Evolutionary conservation across 2,888 invertebrate genomes (phyloP), one percentile per base, ranked within the genome.

Genomic region (Acanthosoma haemorrhoidale): DNA sequence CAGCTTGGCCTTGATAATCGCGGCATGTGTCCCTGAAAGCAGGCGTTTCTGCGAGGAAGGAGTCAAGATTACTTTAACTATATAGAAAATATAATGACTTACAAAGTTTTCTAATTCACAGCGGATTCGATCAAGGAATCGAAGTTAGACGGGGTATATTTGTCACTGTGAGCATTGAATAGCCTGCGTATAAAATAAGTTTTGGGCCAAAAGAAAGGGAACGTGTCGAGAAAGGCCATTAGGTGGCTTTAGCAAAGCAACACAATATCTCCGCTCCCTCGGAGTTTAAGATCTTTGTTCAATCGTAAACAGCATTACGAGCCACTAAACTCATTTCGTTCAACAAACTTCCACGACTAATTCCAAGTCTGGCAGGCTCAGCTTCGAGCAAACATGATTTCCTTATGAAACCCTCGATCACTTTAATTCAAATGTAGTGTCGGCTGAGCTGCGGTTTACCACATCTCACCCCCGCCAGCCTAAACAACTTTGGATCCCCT

Each of bases 291-390:
- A 43, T 43, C 43, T 43, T 43, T 43, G 43, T 43, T 43, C 43
- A 43, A 43, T 43, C 43, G 43, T 43, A 43, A 43, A 43, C 43
- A 43, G 43, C 43, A 43, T 43, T 43, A 43, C 43, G 43, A 43
- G 43, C 43, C 43, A 43, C 43, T 43, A 43, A 43, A 43, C 43
- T 43, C 43, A 43, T 43, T 43, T 43, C 25, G 43, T 43, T 43
- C 21, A 21, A 21, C 13, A 43, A 43, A 43, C 21, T 43, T 43
- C 9, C 21, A 21, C 15, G 25, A 21, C 43, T 43, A 43, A 43
- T 43, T 43, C 43, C 21, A 21, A 43, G 43, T 6, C 18, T 21
- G 3, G 13, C 43, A 21, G 21, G 21, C 43, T 43, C 43, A 3
- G n/a, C n/a, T n/a, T n/a, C n/a, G n/a, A n/a, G n/a, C 21, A 43